phyloP scores from a whole-genome alignment of 1,140 invertebrate genomes.

The Platorchestia sp. region DNA sequence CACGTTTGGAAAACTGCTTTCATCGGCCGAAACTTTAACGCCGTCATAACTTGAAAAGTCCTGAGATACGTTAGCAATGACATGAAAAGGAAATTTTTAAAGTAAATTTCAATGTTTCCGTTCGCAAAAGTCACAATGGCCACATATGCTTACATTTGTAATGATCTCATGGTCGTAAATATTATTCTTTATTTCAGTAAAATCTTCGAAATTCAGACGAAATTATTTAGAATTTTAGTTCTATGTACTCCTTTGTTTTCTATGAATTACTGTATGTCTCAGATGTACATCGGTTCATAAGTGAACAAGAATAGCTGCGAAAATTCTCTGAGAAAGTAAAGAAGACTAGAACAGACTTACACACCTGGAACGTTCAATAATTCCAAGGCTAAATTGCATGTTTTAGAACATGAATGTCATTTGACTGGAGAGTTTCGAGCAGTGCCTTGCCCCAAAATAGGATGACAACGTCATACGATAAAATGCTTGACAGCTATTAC shows the following conservation, averaged over 20 bases:
- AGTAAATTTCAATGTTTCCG: no score
- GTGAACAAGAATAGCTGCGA: not conserved
- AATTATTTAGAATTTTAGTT: not conserved
- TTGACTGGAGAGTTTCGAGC: not conserved
- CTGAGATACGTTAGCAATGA: no score
- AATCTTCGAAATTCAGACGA: not conserved
- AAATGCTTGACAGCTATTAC: not conserved
- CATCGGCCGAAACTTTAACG: not conserved
- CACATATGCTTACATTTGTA: no score
- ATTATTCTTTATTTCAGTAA: not conserved
- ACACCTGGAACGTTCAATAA: not conserved
- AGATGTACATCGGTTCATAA: not conserved
- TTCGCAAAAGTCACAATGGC: no score
- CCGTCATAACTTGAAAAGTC: no score
- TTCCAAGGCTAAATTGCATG: not conserved
- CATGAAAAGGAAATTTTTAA: no score
- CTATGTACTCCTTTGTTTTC: not conserved
- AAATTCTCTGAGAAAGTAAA: no score
- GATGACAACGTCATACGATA: not conserved
- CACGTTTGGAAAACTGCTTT: not conserved
- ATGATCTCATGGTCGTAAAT: no score
- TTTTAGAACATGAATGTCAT: not conserved
- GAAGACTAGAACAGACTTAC: not conserved
- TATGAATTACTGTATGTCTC: not conserved
- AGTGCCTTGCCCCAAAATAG: not conserved